Percentiles rank a stretch among this genome's conserved stretches.
phyloP scores from a whole-genome alignment of 92 coral and sea anemone genomes.

The Parazoanthus atlanticus region DNA sequence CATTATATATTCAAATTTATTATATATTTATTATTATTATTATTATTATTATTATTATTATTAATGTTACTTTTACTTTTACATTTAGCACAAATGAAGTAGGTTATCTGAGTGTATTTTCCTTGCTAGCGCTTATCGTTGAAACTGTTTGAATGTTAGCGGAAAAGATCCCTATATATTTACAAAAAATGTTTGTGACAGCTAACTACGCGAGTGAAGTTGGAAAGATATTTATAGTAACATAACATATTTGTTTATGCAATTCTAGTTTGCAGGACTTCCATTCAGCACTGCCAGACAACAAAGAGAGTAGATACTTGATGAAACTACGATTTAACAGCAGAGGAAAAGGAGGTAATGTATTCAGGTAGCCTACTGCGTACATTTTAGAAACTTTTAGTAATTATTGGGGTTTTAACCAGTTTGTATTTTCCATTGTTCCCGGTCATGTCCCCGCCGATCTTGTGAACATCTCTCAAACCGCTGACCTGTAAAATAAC shows the following conservation, averaged over 20 bases:
- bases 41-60: too few relatives aligned
- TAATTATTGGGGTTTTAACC: not conserved
- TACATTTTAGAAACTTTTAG: not conserved
- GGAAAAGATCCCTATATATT: too few relatives aligned
- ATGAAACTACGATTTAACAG: slow-evolving; percentile 42
- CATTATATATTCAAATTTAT: too few relatives aligned
- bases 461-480: not conserved
- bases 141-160: too few relatives aligned
- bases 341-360: slow-evolving; percentile 41
- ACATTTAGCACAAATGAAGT: too few relatives aligned
- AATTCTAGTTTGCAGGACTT: slow-evolving; percentile 77
- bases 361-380: not conserved
- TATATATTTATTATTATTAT: too few relatives aligned
- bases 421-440: not conserved
- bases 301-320: slow-evolving; percentile 40
- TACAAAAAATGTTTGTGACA: too few relatives aligned
- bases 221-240: not conserved
- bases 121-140: too few relatives aligned
- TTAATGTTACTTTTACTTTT: too few relatives aligned
- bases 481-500: too few relatives aligned
- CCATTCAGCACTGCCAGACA: slow-evolving; percentile 76
- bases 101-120: too few relatives aligned
- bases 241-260: too few relatives aligned
- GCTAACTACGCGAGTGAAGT: not conserved
- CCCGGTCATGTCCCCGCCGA: not conserved